A percentile compares a stretch with the other conserved stretches of the same genome.
Conservation (phyloP, 1,140 invertebrate genomes). For the Theocolax elegans region DNA sequence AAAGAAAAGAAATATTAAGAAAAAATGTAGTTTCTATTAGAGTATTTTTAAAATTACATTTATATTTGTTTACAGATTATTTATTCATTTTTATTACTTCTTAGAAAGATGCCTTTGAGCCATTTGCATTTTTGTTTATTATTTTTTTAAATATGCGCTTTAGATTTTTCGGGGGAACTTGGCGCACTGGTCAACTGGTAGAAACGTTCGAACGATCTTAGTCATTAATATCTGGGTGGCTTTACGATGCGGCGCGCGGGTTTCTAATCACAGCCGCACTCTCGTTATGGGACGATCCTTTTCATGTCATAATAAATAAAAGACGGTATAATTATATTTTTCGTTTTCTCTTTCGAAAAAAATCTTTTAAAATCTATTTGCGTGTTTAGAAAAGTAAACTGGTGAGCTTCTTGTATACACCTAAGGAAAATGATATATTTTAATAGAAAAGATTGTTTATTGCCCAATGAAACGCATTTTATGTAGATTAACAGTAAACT, state of each 20-base stretch:
- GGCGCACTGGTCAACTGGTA: neutral
- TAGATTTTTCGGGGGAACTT: neutral
- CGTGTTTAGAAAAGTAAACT: no score
- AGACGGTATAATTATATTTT: constrained; percentile 18
- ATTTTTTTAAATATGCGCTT: neutral
- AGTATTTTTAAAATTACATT: no score
- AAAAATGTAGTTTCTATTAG: no score
- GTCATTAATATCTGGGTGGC: neutral
- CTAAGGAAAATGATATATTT: no score
- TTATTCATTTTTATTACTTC: constrained; percentile 12
- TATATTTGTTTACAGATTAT: no score
- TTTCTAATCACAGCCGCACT: constrained; percentile 26
- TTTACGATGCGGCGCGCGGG: constrained; percentile 16
- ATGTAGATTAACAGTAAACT: no score
- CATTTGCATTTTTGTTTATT: no score
- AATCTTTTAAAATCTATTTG: no score
- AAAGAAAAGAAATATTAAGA: no score
- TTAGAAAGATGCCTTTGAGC: neutral
- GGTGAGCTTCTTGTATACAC: no score
- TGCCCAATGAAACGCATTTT: no score
- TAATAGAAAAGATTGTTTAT: no score
- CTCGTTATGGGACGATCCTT: constrained; percentile 17
- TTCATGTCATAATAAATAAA: constrained; percentile 33
- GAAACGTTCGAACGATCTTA: neutral
- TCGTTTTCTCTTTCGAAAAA: neutral